These are phyloP conservation scores for Anthoscopus minutus DNA, from an alignment of 2,113 vertebrate species.

Conservation along the genomic window DNA sequence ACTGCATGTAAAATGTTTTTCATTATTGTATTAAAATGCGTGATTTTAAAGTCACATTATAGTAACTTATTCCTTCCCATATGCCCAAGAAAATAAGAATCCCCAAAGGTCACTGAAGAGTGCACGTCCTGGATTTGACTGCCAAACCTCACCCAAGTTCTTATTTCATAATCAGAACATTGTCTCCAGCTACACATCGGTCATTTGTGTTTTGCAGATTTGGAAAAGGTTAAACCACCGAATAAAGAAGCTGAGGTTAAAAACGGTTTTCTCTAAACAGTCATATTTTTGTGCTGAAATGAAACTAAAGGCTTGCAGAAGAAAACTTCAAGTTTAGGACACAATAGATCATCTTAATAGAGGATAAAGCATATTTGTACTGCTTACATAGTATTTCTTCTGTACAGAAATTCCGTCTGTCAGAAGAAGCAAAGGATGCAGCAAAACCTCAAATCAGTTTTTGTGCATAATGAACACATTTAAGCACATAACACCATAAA, in stretches of 20 bases:
- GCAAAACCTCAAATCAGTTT: neutral
- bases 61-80: neutral
- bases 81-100: neutral
- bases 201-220: slow-evolving; percentile 38
- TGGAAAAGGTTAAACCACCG: slow-evolving; percentile 5
- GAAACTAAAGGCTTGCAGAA: neutral
- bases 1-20: neutral
- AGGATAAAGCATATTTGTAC: neutral
- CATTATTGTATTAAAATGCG: neutral
- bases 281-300: slow-evolving; percentile 12
- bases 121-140: neutral
- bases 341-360: slow-evolving; percentile 3
- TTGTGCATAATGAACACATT: neutral
- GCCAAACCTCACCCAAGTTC: neutral
- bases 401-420: neutral
- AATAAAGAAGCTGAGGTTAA: slow-evolving; percentile 8
- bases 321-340: neutral
- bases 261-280: slow-evolving; percentile 20
- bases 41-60: neutral
- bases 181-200: neutral
- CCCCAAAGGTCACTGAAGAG: neutral
- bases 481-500: neutral
- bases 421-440: neutral
- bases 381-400: neutral
- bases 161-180: slow-evolving; percentile 30